phyloP scores from a whole-genome alignment of 2,888 invertebrate genomes.

The Agapetus fuscipes region DNA sequence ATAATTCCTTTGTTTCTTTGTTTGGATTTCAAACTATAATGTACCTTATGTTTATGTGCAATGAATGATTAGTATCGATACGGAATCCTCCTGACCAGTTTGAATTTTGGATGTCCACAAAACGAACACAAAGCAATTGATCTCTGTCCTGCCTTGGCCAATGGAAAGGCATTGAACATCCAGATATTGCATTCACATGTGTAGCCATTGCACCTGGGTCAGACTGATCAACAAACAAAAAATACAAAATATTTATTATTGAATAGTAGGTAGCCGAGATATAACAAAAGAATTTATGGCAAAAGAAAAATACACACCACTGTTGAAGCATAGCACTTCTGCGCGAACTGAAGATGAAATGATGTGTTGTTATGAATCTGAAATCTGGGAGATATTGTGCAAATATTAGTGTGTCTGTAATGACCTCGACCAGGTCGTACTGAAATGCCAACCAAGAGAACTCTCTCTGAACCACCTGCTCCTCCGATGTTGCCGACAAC shows the following conservation, averaged over 20 bases:
- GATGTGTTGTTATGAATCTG: constrained; percentile 84
- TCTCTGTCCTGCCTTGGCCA: constrained; percentile 91
- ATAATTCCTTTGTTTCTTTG: too few relatives aligned
- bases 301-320: constrained; percentile 40
- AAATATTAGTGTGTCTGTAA: constrained; percentile 84
- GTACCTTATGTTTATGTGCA: constrained; percentile 81
- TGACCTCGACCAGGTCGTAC: constrained; percentile 80
- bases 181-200: constrained; percentile 71
- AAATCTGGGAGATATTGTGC: constrained; percentile 87
- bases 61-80: constrained; percentile 72
- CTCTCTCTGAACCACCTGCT: constrained; percentile 54
- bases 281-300: constrained; percentile 5
- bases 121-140: constrained; percentile 76
- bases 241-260: neutral
- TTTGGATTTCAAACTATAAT: too few relatives aligned
- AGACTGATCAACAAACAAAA: constrained; percentile 32
- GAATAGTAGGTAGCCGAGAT: constrained; percentile 3
- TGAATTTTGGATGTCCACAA: constrained; percentile 58
- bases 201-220: constrained; percentile 61
- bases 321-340: constrained; percentile 71
- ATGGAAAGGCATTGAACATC: constrained; percentile 90
- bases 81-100: constrained; percentile 90
- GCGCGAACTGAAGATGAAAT: constrained; percentile 75
- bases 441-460: constrained; percentile 81
- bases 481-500: constrained; percentile 36